Conservation (phyloP, 2,113 vertebrate genomes). For the Leptobrachium leishanense region DNA sequence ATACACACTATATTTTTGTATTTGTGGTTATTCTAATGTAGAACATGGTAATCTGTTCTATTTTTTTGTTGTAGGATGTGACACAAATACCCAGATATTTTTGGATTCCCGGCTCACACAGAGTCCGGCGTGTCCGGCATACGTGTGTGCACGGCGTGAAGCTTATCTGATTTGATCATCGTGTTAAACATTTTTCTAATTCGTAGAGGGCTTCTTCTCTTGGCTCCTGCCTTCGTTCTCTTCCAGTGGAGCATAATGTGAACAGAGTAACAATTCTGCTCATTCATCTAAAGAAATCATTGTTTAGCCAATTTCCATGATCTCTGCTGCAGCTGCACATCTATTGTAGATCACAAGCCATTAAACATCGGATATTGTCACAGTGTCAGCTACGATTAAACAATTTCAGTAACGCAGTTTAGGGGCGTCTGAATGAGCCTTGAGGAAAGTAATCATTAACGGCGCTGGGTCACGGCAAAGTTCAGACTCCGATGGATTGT, state of each 20-base stretch:
- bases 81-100: too few species aligned
- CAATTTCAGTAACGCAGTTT: conserved; percentile 15
- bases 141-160: neutral
- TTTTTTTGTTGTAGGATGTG: too few species aligned
- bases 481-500: neutral
- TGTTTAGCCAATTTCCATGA: conserved; percentile 8
- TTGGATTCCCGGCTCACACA: too few species aligned
- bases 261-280: conserved; percentile 1
- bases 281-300: conserved; percentile 32
- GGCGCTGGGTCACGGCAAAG: neutral
- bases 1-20: too few species aligned
- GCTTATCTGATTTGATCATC: neutral
- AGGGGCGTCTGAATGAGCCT: neutral
- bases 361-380: conserved; percentile 33
- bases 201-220: neutral
- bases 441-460: conserved; percentile 27
- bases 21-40: too few species aligned
- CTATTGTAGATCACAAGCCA: conserved; percentile 35
- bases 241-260: conserved; percentile 6
- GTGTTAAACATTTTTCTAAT: neutral
- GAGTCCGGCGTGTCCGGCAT: neutral
- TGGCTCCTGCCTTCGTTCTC: neutral
- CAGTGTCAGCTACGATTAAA: conserved; percentile 30
- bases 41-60: too few species aligned
- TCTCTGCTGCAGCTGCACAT: conserved; percentile 16